Percentiles rank a stretch among this genome's conserved stretches.
These are phyloP conservation scores for Isichthys henryi DNA, from an alignment of 2,113 vertebrate species.

Conservation along the genomic window DNA sequence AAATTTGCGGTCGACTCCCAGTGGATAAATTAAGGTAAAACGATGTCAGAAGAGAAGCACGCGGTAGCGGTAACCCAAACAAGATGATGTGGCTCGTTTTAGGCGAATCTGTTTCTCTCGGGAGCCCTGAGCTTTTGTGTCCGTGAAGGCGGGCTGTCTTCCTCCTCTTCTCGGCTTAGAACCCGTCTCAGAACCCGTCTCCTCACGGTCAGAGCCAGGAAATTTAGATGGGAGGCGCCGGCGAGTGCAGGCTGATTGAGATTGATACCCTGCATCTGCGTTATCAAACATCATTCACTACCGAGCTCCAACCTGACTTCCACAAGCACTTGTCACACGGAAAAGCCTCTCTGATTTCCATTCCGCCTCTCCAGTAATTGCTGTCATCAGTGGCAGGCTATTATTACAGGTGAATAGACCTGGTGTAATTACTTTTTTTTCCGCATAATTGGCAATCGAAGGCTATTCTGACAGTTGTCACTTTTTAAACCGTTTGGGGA, in stretches of 20 bases:
- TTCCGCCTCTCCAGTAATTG: constrained; percentile 71
- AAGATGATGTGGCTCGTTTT: neutral
- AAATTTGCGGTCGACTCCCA: neutral
- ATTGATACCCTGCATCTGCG: constrained; percentile 69
- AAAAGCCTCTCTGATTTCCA: constrained; percentile 72
- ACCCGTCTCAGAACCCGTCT: neutral
- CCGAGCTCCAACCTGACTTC: constrained; percentile 67
- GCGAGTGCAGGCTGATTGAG: constrained; percentile 1
- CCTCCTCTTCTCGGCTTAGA: neutral
- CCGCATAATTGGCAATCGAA: constrained; percentile 67
- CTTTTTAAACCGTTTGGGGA: constrained; percentile 68
- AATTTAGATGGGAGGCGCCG: neutral
- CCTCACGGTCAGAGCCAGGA: neutral
- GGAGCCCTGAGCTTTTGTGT: neutral
- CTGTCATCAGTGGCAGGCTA: constrained; percentile 78
- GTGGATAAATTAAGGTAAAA: neutral
- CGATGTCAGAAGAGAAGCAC: neutral
- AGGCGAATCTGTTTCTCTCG: neutral
- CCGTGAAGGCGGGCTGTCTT: neutral
- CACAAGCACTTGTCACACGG: constrained; percentile 73
- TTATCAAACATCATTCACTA: constrained; percentile 68
- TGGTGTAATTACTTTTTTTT: constrained; percentile 71
- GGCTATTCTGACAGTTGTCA: constrained; percentile 77
- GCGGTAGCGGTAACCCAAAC: neutral
- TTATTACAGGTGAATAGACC: constrained; percentile 79